These are phyloP conservation scores for Ceuthmochares aereus DNA, from an alignment of 2,113 vertebrate genomes.

Conservation along the genomic window DNA sequence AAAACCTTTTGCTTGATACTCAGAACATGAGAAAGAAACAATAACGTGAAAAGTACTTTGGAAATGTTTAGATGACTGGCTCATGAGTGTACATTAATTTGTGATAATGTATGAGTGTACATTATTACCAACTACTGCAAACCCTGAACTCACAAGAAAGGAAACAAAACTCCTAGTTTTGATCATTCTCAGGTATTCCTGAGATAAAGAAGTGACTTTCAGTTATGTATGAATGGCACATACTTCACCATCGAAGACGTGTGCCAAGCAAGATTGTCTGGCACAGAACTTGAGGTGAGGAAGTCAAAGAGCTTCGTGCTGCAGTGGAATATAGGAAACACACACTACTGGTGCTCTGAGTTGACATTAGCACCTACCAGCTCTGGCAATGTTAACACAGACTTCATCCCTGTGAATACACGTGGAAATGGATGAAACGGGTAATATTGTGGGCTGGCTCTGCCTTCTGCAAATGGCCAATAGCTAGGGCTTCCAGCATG, in stretches of 20 bases:
- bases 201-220: neutral
- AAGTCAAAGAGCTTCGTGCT: neutral
- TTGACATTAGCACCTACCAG: neutral
- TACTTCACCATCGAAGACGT: neutral
- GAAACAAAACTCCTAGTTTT: neutral
- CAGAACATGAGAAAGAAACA: neutral
- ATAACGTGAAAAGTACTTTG: neutral
- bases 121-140: neutral
- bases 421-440: neutral
- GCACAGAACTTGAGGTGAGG: neutral
- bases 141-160: neutral
- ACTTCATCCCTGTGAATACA: neutral
- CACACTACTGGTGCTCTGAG: rapidly evolving
- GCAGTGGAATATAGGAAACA: neutral
- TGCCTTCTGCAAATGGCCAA: neutral
- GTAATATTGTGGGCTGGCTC: neutral
- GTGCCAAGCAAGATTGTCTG: neutral
- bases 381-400: neutral
- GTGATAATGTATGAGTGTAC: neutral
- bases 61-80: neutral
- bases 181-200: neutral
- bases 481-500: neutral
- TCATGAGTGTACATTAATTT: neutral
- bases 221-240: rapidly evolving
- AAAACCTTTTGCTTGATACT: neutral